Conservation (phyloP, 2,113 vertebrate genomes). For the Carettochelys insculpta region DNA sequence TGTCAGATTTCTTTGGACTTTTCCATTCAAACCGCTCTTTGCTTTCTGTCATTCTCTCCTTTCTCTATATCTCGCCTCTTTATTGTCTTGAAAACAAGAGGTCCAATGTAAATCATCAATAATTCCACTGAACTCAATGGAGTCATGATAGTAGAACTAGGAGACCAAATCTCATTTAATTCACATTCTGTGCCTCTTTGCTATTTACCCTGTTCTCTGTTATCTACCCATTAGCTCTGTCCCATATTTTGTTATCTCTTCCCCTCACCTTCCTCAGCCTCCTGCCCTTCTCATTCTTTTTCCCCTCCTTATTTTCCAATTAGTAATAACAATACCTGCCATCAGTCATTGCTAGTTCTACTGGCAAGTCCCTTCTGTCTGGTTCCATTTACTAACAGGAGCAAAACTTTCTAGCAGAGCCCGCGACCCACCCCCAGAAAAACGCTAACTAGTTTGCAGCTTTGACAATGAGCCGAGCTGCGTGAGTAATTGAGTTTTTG, state of each 20-base stretch:
- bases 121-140: background rate
- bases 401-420: background rate
- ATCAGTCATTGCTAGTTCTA: background rate
- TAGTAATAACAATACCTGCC: background rate
- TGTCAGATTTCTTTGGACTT: background rate
- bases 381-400: background rate
- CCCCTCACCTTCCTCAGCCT: background rate
- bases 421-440: background rate
- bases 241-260: background rate
- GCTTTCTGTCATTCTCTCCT: background rate
- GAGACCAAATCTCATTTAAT: background rate
- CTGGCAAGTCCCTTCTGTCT: background rate
- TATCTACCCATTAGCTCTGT: background rate
- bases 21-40: background rate
- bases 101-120: background rate
- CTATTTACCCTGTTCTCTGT: background rate
- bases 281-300: background rate
- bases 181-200: background rate
- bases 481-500: background rate
- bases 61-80: background rate
- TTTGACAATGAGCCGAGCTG: background rate
- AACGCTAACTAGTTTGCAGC: background rate
- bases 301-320: background rate
- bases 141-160: background rate
- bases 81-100: constrained; percentile 29